Conservation (phyloP, 2,797 vertebrate species). For the Esox masquinongy region DNA sequence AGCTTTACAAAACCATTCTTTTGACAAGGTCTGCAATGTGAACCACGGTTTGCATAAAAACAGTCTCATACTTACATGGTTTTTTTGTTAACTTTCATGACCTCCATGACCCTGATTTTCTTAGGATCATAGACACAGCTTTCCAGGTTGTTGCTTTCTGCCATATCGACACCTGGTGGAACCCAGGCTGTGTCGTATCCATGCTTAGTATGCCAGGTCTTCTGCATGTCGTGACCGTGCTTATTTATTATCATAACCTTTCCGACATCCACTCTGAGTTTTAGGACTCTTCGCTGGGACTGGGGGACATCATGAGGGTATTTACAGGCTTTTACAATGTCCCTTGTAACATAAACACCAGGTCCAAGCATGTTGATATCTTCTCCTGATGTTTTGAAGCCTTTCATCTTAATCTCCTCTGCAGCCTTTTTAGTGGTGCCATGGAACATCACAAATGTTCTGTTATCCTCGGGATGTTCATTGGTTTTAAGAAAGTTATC, state of each 20-base stretch:
- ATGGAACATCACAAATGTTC: neutral
- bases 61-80: neutral
- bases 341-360: constrained; percentile 9
- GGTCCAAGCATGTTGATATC: neutral
- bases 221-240: neutral
- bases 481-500: neutral
- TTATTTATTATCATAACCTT: constrained; percentile 1
- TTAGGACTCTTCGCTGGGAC: neutral
- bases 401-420: neutral
- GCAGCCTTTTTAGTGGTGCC: neutral
- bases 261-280: constrained; percentile 9
- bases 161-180: neutral
- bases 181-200: constrained; percentile 8
- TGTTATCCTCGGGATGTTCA: neutral
- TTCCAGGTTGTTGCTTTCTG: neutral
- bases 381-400: neutral
- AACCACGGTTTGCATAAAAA: neutral
- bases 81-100: neutral
- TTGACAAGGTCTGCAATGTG: neutral
- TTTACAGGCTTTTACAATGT: neutral
- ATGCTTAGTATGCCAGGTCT: constrained; percentile 9
- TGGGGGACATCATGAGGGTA: neutral
- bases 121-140: neutral
- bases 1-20: neutral
- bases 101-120: neutral